Conservation (phyloP, 2,797 vertebrate species). For the Alca torda region DNA sequence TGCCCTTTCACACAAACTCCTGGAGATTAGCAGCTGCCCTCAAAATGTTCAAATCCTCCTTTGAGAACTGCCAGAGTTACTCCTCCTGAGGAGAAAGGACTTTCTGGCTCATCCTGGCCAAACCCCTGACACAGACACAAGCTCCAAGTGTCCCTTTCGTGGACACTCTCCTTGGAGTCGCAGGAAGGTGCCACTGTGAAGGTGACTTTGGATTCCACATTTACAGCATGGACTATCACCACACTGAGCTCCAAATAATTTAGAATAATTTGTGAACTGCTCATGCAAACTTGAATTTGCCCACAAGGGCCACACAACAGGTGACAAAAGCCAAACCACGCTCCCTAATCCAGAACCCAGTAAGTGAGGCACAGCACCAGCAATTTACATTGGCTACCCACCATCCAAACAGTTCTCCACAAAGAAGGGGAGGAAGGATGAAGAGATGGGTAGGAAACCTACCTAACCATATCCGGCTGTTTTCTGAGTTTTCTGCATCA, state of each 20-base stretch:
- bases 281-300: neutral
- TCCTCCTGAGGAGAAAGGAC: neutral
- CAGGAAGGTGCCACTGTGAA: neutral
- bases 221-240: neutral
- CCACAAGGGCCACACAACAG: neutral
- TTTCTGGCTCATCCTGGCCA: neutral
- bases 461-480: neutral
- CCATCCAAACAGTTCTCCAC: neutral
- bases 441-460: neutral
- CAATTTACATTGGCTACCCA: neutral
- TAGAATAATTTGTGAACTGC: neutral
- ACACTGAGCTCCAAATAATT: neutral
- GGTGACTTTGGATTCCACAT: neutral
- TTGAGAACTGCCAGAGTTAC: neutral
- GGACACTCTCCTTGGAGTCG: neutral
- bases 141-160: neutral
- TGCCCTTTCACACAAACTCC: conserved; percentile 50
- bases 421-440: neutral
- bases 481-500: neutral
- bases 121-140: neutral
- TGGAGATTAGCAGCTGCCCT: neutral
- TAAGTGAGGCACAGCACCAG: neutral
- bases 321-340: neutral
- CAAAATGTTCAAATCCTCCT: neutral
- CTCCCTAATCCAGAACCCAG: neutral